Evolutionary conservation across 35 echinoderm and acorn worm genomes (phyloP), one percentile per base, ranked within the genome.

Genomic region (Strongylocentrotus purpuratus): DNA sequence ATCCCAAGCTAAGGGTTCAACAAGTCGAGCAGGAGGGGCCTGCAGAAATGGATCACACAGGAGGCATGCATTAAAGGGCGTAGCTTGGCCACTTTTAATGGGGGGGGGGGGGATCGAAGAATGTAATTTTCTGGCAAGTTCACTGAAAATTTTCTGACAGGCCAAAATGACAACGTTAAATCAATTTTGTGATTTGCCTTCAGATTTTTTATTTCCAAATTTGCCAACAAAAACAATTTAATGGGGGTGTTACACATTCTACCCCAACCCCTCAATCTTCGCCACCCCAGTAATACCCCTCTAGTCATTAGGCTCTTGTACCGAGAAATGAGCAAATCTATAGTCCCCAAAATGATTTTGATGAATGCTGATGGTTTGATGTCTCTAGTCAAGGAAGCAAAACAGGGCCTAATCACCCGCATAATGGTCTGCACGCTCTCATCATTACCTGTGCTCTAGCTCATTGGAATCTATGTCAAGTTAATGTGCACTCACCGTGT

Each of bases 321-420:
- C 65, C 5, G 20, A n/a, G 28, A 78, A 78, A 78, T 78, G 65
- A 78, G 65, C 65, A 22, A n/a, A 78, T 78, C 28, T 15, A n/a
- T 22, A 78, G n/a, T 78, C 65, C 20, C 7, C 65, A 9, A 22
- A 4, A 78, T 7, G 65, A 78, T 78, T 78, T 78, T 78, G 65
- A 78, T 78, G 65, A 78, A 78, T 78, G 65, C 65, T 78, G 65
- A 78, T 78, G 65, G 65, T 28, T 78, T 78, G 65, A n/a, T 78
- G 65, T 78, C 65, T 28, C 65, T n/a, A 78, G 65, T 22, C 65
- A 78, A 78, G 65, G 20, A 78, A 78, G 65, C 65, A 78, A 28
- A 70, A 78, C 65, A n/a, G 65, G 65, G 65, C 25, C 65, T 78
- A 78, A 78, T 78, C 65, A 78, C 65, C 65, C 65, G 20, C 20